phyloP scores from a whole-genome alignment of 2,797 vertebrate species.

The Trichosurus vulpecula region DNA sequence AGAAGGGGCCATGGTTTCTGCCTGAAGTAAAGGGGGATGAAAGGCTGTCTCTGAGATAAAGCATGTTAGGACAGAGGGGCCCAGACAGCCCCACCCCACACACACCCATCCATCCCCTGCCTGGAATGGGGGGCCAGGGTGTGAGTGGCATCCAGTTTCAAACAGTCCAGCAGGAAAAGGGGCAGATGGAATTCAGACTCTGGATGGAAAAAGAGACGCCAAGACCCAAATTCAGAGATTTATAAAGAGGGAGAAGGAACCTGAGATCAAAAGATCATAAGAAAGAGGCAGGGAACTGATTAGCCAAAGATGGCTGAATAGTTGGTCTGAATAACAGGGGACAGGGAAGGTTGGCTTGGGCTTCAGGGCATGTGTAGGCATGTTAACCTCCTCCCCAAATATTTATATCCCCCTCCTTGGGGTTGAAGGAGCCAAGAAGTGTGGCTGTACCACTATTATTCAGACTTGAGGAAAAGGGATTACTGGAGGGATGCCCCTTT shows the following conservation, averaged over 20 bases:
- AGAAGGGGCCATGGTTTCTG: neutral
- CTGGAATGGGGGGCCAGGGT: conserved; percentile 39
- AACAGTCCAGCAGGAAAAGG: conserved; percentile 65
- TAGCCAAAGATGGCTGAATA: neutral
- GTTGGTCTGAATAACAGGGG: conserved; percentile 1
- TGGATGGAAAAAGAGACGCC: conserved; percentile 47
- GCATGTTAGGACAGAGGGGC: conserved; percentile 20
- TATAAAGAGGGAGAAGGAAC: neutral
- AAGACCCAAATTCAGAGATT: neutral
- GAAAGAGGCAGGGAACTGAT: neutral
- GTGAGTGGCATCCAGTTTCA: conserved; percentile 69
- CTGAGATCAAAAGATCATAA: neutral
- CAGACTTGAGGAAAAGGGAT: neutral
- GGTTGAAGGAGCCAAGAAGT: neutral
- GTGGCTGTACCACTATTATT: neutral
- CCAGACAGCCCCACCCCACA: neutral
- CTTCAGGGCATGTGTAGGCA: conserved; percentile 8
- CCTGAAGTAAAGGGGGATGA: neutral
- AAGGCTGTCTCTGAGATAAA: neutral
- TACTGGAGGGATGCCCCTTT: neutral
- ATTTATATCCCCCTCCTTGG: conserved; percentile 6
- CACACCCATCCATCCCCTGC: neutral
- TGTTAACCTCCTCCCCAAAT: conserved; percentile 27
- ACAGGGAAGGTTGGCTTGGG: neutral
- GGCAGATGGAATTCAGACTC: conserved; percentile 68